Evolutionary conservation across 2,888 invertebrate species (phyloP), one percentile per base, ranked within the genome.

Genomic region (Sesia bembeciformis): DNA sequence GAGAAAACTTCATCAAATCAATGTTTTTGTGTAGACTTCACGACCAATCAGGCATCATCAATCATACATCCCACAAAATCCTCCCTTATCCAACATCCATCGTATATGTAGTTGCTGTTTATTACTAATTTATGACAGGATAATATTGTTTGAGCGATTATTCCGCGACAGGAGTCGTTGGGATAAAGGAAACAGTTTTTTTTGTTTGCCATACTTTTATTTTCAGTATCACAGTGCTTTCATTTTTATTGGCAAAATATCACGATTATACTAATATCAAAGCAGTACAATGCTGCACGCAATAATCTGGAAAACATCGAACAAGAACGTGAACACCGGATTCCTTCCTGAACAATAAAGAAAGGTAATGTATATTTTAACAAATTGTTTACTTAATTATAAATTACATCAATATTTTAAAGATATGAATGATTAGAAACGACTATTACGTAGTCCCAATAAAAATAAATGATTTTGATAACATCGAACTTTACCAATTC

Each of bases 171-270:
- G 86, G 81, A 76, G 67, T 72, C 77, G 73, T 74, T 76, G 81
- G 87, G 86, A 75, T 72, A 78, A 77, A 88, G 83, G 87, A 88
- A 89, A 88, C 79, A 86, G 80, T 78, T 80, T 81, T 76, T 57
- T 74, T 77, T 80, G 76, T 76, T 50, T 67, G 78, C 81, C 77
- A 86, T 73, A 67, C 63, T 74, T 84, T 86, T 86, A 84, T 84
- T 85, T 62, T 72, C 75, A 80, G 68, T 76, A 82, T 84, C 80
- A 87, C 86, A 87, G 6, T n/a, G 8, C 39, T 67, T 61, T 58
- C 57, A 69, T 62, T 62, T 46, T 46, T 23, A 46, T 23, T 46
- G 8, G 46, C 46, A 46, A 43, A 43, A 46, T 8, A 8, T 46
- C 7, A 46, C 8, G 46, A 23, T 7, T 8, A 46, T 46, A 46